Evolutionary conservation across 2,797 vertebrate species (phyloP).

Genomic region (Ataeniobius toweri): DNA sequence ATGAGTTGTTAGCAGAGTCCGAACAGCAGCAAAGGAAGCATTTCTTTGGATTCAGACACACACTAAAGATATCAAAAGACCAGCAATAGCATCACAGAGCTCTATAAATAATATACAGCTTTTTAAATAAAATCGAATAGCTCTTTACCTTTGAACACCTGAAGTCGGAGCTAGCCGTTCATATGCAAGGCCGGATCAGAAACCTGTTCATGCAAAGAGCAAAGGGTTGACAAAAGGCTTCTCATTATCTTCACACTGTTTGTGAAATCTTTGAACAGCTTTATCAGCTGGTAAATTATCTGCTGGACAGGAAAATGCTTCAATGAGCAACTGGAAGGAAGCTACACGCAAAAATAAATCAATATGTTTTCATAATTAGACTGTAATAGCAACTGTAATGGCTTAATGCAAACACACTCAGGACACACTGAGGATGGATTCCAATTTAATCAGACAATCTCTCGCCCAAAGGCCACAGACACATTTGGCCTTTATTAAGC

Average conservation of each 20-base stretch:
- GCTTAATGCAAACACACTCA: neutral
- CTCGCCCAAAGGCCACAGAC: neutral
- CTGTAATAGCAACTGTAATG: neutral
- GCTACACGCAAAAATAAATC: neutral
- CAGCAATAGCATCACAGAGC: neutral
- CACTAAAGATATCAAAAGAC: neutral
- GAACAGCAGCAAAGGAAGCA: slow-evolving; percentile 28
- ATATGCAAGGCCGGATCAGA: neutral
- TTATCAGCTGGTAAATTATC: neutral
- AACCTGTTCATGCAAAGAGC: neutral
- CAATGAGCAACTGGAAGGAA: neutral
- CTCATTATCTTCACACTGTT: neutral
- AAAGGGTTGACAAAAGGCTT: neutral
- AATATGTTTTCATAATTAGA: neutral
- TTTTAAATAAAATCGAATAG: neutral
- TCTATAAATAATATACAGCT: neutral
- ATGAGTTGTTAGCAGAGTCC: slow-evolving; percentile 5
- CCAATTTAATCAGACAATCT: neutral
- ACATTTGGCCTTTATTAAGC: neutral
- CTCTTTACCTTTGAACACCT: neutral
- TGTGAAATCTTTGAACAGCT: neutral
- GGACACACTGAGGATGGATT: neutral
- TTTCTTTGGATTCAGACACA: neutral
- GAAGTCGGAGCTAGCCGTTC: neutral
- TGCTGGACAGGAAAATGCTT: neutral